Conservation (phyloP, 2,797 vertebrate species). For the Perdix hodgsoniae region DNA sequence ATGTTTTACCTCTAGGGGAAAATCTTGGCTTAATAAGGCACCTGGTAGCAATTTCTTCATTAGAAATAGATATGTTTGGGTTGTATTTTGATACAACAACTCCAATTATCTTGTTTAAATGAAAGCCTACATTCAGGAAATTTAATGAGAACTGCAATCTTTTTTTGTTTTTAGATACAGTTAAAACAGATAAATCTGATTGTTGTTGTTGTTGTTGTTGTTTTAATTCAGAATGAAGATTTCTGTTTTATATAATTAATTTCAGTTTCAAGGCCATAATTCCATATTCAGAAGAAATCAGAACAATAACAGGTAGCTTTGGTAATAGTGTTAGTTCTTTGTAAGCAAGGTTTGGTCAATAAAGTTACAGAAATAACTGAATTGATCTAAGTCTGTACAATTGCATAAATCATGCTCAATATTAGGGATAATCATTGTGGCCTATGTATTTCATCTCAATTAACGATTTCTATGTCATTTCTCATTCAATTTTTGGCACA, state of each 20-base stretch:
- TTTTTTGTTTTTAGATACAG: not conserved
- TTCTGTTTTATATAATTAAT: not conserved
- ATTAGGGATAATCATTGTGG: not conserved
- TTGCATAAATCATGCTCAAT: not conserved
- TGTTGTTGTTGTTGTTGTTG: accelerated
- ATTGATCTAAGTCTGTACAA: not conserved
- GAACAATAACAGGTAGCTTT: not conserved
- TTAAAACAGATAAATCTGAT: not conserved
- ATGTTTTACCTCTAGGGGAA: not conserved
- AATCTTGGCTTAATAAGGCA: not conserved
- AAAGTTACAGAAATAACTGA: not conserved
- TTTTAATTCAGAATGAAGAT: not conserved
- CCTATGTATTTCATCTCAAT: not conserved
- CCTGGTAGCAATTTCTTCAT: not conserved
- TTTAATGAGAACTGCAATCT: not conserved
- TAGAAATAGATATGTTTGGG: not conserved
- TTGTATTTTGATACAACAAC: not conserved
- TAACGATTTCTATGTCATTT: not conserved
- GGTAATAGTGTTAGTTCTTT: too few relatives aligned
- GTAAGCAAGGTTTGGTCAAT: not conserved
- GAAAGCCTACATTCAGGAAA: not conserved
- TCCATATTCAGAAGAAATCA: not conserved
- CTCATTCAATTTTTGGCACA: not conserved
- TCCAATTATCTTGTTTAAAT: not conserved
- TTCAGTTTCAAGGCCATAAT: not conserved